These are phyloP conservation scores for Ectropis grisescens DNA, from an alignment of 1,140 invertebrate genomes.

Conservation along the genomic window DNA sequence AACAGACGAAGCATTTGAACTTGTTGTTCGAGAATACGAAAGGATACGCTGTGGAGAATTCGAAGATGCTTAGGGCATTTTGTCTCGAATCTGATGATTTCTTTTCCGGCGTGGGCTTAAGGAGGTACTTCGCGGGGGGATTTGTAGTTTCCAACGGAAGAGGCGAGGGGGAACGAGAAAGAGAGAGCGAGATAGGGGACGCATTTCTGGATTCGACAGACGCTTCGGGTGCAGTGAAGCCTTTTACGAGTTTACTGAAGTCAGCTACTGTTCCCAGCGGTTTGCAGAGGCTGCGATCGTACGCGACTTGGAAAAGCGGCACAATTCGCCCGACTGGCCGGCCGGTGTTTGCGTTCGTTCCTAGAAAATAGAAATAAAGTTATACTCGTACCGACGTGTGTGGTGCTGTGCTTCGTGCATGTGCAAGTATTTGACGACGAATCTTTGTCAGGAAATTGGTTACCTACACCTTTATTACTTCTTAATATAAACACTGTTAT, in stretches of 20 bases:
- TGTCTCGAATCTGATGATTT: slow-evolving; percentile 34
- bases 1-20: slow-evolving; percentile 56
- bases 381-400: slow-evolving; percentile 10
- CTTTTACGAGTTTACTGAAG: slow-evolving; percentile 28
- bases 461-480: too few species aligned
- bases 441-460: too few species aligned
- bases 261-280: slow-evolving; percentile 44
- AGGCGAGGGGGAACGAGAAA: slow-evolving; percentile 39
- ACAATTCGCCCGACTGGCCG: slow-evolving; percentile 66
- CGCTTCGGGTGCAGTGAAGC: slow-evolving; percentile 12
- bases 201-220: slow-evolving; percentile 4
- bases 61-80: slow-evolving; percentile 48
- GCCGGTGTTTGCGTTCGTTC: slow-evolving; percentile 25
- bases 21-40: slow-evolving; percentile 55
- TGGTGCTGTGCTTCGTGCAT: too few species aligned
- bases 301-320: slow-evolving; percentile 57
- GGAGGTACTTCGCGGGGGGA: not conserved
- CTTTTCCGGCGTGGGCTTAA: slow-evolving; percentile 12
- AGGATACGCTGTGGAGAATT: slow-evolving; percentile 49
- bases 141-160: slow-evolving; percentile 5
- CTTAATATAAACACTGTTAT: too few species aligned
- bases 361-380: slow-evolving; percentile 58
- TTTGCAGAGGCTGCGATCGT: slow-evolving; percentile 51
- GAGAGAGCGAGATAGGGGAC: slow-evolving; percentile 5
- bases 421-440: too few species aligned